Base-by-base conservation (phyloP, 2,797 vertebrate genomes). In the Smutsia gigantea region DNA sequence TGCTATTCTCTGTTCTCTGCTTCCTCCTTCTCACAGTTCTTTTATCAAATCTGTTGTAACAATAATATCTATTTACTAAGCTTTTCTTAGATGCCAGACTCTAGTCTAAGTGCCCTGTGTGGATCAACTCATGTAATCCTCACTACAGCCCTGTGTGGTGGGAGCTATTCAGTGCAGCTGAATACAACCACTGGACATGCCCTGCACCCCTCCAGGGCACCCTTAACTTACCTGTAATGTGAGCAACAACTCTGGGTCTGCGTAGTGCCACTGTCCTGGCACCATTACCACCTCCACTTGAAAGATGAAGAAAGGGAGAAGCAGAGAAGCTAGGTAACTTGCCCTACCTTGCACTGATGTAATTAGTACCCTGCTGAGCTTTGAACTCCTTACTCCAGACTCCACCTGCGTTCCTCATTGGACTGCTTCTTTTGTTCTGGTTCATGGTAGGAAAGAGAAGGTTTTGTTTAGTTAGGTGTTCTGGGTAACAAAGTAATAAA, bases 361-460 rank as follows among this genome's bases (percentile, higher is more conserved):
- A 29, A 11, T 4, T 64, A 31, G 13, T 39, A 1, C 12, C 19
- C 19, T 74, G 19, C 34, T 94, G 49, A 21, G 5, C 66, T 59
- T 77, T 12, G 29, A 37, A 88, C 29, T 59, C 2, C 39, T 55
- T 59, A 8, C 64, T 89, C 55, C 37, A 29, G 11, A 68, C 25
- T 7, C 25, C 4, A 29, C 4, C 42, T n/a, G 17, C 21, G 34
- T 69, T 4, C 3, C 2, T 29, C 29, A 0, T 3, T n/a, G 17
- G 29, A 18, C 31, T 49, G 6, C 13, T 23, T 31, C 69, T 79
- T 39, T 51, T 53, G 42, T 3, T 46, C 49, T 68, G 21, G 1
- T 27, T 90, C n/a, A 46, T 4, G 25, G 27, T 42, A 49, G 13
- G 29, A 82, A 75, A 85, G 27, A 18, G 14, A 72, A 64, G 23